Conservation (phyloP, 2,113 vertebrate genomes). For the Oenanthe melanoleuca region DNA sequence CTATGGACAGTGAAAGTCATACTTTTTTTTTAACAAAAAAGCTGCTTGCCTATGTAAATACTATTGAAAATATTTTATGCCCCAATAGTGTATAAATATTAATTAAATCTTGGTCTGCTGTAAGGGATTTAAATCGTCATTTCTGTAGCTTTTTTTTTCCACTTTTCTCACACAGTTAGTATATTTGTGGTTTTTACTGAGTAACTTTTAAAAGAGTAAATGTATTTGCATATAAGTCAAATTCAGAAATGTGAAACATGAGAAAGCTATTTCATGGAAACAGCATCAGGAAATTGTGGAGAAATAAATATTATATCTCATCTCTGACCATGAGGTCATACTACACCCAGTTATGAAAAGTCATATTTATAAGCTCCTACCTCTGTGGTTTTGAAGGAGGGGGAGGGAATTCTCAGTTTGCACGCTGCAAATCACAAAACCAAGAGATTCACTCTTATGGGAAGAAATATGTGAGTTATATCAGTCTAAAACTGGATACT, state of each 20-base stretch:
- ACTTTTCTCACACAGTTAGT: not conserved
- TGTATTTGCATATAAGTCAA: not conserved
- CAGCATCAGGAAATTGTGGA: slow-evolving; percentile 44
- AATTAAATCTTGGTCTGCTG: not conserved
- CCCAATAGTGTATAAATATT: not conserved
- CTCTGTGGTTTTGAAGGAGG: not conserved
- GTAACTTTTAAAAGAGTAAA: slow-evolving; percentile 8
- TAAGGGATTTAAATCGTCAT: not conserved
- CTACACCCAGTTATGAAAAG: slow-evolving; percentile 28
- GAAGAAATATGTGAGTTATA: not conserved
- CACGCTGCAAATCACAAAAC: not conserved
- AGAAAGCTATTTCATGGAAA: slow-evolving; percentile 20
- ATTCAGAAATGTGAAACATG: not conserved
- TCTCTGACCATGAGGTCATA: slow-evolving; percentile 26
- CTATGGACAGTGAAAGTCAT: not conserved
- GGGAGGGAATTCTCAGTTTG: not conserved
- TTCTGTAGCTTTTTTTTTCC: not conserved
- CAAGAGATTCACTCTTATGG: not conserved
- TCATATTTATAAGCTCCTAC: slow-evolving; percentile 26
- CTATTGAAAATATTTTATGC: not conserved
- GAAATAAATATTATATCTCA: slow-evolving; percentile 37
- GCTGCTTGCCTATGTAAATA: not conserved
- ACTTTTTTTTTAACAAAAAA: not conserved
- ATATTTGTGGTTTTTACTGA: not conserved
- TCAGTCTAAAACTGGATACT: not conserved